These are phyloP conservation scores for Rhea americana DNA, from an alignment of 2,113 vertebrate species.

Conservation along the genomic window DNA sequence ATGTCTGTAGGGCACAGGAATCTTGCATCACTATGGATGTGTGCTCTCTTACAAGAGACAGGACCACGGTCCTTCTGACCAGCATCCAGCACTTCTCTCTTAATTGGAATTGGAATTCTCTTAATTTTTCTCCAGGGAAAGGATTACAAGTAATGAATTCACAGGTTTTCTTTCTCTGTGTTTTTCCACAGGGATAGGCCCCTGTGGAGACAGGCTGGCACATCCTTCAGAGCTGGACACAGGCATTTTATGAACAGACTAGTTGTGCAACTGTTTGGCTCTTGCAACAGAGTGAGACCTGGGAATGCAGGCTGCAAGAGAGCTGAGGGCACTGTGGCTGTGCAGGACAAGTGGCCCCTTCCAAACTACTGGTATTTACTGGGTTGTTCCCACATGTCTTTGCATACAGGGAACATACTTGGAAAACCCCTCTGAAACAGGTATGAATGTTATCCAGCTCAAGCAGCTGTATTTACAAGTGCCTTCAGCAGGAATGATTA, in stretches of 20 bases:
- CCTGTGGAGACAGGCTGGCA: background rate
- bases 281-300: accelerated
- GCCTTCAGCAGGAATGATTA: background rate
- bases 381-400: background rate
- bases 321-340: background rate
- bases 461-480: accelerated
- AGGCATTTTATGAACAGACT: background rate
- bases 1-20: background rate
- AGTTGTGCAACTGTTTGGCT: background rate
- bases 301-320: background rate
- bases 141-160: background rate
- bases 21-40: background rate
- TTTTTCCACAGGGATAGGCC: background rate
- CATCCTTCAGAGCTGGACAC: background rate
- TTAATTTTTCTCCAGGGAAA: background rate
- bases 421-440: background rate
- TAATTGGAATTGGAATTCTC: background rate
- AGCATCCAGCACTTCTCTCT: background rate
- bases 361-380: background rate
- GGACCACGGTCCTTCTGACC: background rate
- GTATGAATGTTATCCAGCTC: background rate
- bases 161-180: background rate
- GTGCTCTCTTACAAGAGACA: background rate
- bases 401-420: background rate
- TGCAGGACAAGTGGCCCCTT: background rate